Conservation (phyloP, 2,888 invertebrate species). For the Dasypolia templi region DNA sequence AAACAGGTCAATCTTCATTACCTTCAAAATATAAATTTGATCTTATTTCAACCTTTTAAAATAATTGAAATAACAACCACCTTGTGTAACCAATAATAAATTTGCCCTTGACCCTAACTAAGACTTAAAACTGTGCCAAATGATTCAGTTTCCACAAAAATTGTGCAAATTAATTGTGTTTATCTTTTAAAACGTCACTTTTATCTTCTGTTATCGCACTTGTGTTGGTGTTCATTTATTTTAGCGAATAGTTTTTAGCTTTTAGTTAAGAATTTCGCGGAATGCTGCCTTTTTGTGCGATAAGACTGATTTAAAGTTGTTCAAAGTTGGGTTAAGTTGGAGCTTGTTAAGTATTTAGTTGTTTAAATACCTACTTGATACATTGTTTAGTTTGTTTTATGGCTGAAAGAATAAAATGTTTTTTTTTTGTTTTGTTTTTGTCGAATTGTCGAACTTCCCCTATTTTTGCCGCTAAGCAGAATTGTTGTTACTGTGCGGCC, state of each 20-base stretch:
- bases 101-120: constrained; percentile 17
- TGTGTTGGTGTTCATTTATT: constrained; percentile 52
- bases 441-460: background rate
- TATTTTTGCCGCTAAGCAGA: background rate
- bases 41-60: constrained; percentile 4
- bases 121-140: constrained; percentile 55
- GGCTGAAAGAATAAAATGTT: background rate
- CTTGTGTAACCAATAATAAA: constrained; percentile 15
- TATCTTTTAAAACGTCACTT: constrained; percentile 44
- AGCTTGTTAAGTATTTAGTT: constrained; percentile 37
- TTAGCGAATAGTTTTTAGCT: constrained; percentile 49
- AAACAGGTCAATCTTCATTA: too few species aligned
- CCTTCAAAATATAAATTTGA: background rate
- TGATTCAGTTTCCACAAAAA: constrained; percentile 23
- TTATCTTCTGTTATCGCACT: constrained; percentile 48
- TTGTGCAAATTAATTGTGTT: constrained; percentile 56
- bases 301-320: constrained; percentile 29
- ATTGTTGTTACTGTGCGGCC: background rate
- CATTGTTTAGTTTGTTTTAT: constrained; percentile 25
- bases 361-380: constrained; percentile 15
- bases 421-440: constrained; percentile 10
- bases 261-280: constrained; percentile 20
- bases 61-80: constrained; percentile 13
- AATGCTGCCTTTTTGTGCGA: constrained; percentile 40
- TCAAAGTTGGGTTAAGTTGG: constrained; percentile 24